Conservation (phyloP, 1,140 invertebrate genomes). For the Heliconius melpomene region DNA sequence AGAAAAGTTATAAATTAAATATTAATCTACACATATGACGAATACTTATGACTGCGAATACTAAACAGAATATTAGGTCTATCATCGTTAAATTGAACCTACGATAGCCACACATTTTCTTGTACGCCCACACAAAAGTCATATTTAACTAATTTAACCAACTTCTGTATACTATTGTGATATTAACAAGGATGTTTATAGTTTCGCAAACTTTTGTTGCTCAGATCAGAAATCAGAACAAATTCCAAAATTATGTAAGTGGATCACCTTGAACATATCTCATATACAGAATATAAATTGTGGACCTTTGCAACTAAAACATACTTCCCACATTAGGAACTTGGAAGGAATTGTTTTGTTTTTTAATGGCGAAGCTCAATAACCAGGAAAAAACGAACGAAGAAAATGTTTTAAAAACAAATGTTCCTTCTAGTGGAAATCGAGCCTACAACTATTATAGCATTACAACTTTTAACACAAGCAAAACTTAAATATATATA, state of each 20-base stretch:
- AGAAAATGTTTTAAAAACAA: not conserved
- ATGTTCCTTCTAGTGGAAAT: not conserved
- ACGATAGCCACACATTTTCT: not conserved
- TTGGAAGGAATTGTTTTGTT: too few species aligned
- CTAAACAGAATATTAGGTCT: not conserved
- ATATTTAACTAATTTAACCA: not conserved
- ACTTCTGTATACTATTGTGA: not conserved
- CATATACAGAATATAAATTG: not conserved
- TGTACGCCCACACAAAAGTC: too few species aligned
- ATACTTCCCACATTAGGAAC: not conserved
- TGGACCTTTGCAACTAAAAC: not conserved
- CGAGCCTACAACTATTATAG: not conserved
- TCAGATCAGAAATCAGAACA: not conserved
- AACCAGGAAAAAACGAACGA: not conserved
- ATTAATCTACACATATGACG: not conserved
- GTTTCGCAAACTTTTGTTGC: not conserved
- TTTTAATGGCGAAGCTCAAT: too few species aligned
- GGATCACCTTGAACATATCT: slow-evolving; percentile 3
- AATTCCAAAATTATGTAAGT: slow-evolving; percentile 7
- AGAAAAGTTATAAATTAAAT: too few species aligned
- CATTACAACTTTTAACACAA: too few species aligned
- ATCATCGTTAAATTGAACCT: not conserved
- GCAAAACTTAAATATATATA: too few species aligned
- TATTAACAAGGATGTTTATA: not conserved
- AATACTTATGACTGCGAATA: not conserved